Percentiles rank a stretch among this genome's conserved stretches.
phyloP scores from a whole-genome alignment of 2,888 invertebrate genomes.

The Cheilosia variabilis region DNA sequence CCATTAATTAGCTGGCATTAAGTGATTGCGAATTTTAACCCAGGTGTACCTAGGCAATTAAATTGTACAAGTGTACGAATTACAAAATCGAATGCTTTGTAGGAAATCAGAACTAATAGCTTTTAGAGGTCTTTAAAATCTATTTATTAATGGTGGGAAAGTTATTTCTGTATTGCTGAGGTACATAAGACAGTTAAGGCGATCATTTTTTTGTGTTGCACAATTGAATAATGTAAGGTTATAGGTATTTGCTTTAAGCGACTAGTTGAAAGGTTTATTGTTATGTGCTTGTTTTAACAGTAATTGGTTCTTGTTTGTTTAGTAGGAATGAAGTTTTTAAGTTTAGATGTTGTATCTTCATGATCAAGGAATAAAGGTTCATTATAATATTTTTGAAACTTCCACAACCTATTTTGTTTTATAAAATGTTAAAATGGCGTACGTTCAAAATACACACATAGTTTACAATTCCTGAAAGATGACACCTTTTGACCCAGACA shows the following conservation, averaged over 20 bases:
- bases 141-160: background rate
- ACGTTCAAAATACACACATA: no score
- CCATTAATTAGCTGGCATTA: constrained; percentile 31
- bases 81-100: constrained; percentile 13
- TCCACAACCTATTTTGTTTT: no score
- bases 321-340: no score
- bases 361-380: no score
- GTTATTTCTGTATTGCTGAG: background rate
- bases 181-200: background rate
- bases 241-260: background rate
- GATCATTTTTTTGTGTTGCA: background rate
- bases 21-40: constrained; percentile 1
- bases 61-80: constrained; percentile 7
- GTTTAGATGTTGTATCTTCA: no score
- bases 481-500: no score
- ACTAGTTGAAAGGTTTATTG: background rate
- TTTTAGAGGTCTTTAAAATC: background rate
- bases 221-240: background rate
- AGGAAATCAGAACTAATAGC: background rate
- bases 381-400: no score
- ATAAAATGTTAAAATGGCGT: no score
- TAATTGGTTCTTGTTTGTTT: background rate
- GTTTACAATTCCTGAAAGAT: no score
- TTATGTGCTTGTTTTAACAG: background rate
- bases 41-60: constrained; percentile 40